These are phyloP conservation scores for Peromyscus maniculatus DNA, from an alignment of 2,113 vertebrate species.

Conservation along the genomic window DNA sequence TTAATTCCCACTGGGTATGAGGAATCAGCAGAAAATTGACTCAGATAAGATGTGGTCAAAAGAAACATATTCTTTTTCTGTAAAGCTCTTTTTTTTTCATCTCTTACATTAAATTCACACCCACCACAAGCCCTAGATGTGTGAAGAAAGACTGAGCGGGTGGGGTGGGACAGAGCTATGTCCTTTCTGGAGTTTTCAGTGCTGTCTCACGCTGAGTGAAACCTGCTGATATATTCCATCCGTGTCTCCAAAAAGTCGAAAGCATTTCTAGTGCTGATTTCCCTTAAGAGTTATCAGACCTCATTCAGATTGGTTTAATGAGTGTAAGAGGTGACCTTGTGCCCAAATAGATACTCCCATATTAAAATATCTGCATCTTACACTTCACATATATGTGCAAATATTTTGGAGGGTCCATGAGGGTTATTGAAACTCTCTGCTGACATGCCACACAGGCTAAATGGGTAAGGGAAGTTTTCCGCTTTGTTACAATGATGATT, in stretches of 20 bases:
- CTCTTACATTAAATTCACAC: conserved; percentile 51
- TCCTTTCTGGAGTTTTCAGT: not conserved
- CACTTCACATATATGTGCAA: conserved; percentile 59
- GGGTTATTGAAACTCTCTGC: conserved; percentile 13
- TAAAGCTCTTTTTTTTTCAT: conserved; percentile 28
- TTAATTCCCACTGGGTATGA: not conserved
- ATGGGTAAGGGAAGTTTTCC: not conserved
- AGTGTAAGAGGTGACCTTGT: conserved; percentile 85
- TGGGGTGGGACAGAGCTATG: not conserved
- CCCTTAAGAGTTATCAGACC: conserved; percentile 85
- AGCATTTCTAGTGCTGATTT: conserved; percentile 82
- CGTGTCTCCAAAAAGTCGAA: conserved; percentile 77
- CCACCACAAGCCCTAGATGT: not conserved
- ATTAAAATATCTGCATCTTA: conserved; percentile 72
- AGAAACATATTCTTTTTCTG: conserved; percentile 62
- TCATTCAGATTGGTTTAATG: conserved; percentile 76
- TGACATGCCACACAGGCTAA: not conserved
- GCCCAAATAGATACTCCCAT: conserved; percentile 75
- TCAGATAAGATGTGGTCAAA: conserved; percentile 48
- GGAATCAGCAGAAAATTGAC: conserved; percentile 53
- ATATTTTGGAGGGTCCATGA: conserved; percentile 43
- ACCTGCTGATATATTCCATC: conserved; percentile 71
- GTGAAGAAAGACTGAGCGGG: not conserved
- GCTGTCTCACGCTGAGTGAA: conserved; percentile 62
- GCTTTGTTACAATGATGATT: not conserved